These are phyloP conservation scores for Parasteatoda lunata DNA, from an alignment of 2,888 invertebrate genomes.

Conservation along the genomic window DNA sequence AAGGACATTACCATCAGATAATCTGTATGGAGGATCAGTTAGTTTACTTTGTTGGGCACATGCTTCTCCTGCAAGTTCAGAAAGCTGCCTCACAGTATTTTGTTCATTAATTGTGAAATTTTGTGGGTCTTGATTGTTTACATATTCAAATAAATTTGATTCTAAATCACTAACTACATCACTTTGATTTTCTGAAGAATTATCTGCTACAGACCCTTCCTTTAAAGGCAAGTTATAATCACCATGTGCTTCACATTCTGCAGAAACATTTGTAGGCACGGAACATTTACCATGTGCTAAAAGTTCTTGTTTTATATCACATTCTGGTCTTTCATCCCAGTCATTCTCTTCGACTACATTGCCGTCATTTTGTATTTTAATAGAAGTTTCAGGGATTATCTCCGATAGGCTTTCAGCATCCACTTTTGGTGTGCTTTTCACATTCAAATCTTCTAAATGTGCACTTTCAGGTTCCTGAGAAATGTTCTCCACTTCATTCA, in stretches of 20 bases:
- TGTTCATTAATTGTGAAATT: background rate
- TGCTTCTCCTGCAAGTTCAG: background rate
- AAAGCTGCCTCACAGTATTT: background rate
- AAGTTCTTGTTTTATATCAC: conserved; percentile 30
- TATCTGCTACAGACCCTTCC: background rate
- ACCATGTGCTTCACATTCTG: background rate
- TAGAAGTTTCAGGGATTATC: too few relatives aligned
- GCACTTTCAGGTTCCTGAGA: background rate
- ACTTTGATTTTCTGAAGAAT: background rate
- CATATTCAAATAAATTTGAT: background rate
- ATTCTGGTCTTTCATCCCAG: conserved; percentile 50
- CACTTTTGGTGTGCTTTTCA: too few relatives aligned
- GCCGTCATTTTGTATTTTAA: background rate
- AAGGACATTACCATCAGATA: conserved; percentile 15
- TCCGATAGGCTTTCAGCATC: too few relatives aligned
- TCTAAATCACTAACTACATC: background rate
- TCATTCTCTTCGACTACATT: conserved; percentile 18
- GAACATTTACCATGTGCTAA: too few relatives aligned
- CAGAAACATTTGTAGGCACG: background rate
- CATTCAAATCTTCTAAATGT: background rate
- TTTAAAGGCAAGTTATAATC: background rate
- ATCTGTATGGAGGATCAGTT: background rate
- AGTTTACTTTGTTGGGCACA: background rate
- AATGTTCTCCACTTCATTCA: background rate
- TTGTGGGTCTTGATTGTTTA: background rate